Evolutionary conservation across 2,888 invertebrate genomes (phyloP).

Genomic region (Polydrusus tereticollis): DNA sequence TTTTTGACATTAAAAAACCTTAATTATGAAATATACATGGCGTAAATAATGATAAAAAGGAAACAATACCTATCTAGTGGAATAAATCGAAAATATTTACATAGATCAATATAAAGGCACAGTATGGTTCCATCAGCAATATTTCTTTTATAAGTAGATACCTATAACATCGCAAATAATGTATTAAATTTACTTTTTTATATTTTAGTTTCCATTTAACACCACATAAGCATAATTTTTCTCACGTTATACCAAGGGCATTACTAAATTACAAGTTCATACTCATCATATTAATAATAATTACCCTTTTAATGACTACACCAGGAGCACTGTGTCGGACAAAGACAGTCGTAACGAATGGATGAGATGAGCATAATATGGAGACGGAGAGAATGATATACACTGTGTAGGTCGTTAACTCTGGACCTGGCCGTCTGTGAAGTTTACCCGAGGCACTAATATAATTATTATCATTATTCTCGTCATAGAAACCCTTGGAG

Average conservation of each 20-base stretch:
- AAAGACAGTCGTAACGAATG: slow-evolving; percentile 9
- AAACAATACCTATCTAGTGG: too few species aligned
- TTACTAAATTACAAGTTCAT: slow-evolving; percentile 15
- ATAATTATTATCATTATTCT: slow-evolving; percentile 33
- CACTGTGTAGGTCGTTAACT: slow-evolving; percentile 32
- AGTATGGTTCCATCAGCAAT: too few species aligned
- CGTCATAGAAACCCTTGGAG: slow-evolving; percentile 15
- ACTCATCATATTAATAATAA: slow-evolving; percentile 34
- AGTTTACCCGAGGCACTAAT: slow-evolving; percentile 22
- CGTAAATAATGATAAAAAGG: neutral
- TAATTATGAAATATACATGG: neutral
- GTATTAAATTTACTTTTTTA: neutral
- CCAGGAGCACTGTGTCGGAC: slow-evolving; percentile 9
- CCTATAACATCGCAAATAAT: too few species aligned
- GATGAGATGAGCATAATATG: neutral
- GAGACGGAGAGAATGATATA: slow-evolving; percentile 8
- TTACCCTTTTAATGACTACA: slow-evolving; percentile 26
- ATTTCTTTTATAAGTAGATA: too few species aligned
- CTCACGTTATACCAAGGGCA: slow-evolving; percentile 21
- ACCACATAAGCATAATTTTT: slow-evolving; percentile 23
- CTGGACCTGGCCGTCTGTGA: slow-evolving; percentile 20
- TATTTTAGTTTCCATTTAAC: neutral
- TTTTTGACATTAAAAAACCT: neutral
- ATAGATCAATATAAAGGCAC: too few species aligned
- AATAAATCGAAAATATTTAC: too few species aligned